These are phyloP conservation scores for Latrodectus elegans DNA, from an alignment of 2,888 invertebrate genomes.

Conservation along the genomic window DNA sequence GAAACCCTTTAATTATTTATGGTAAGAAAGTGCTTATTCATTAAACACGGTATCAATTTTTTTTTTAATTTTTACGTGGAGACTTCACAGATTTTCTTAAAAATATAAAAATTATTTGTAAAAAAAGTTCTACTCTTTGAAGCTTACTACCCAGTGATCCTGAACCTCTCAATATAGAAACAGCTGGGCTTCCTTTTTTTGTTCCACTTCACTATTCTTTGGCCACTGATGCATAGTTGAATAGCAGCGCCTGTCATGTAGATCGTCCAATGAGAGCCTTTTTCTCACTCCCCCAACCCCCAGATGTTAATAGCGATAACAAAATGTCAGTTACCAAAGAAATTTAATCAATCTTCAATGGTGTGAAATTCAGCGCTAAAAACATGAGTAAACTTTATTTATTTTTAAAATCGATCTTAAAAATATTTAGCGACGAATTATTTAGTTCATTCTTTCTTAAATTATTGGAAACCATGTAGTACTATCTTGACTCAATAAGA, in stretches of 20 bases:
- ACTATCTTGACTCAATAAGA: no score
- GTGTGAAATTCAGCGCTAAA: no score
- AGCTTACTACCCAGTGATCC: slow-evolving; percentile 40
- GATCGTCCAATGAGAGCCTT: slow-evolving; percentile 30
- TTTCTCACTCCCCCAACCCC: slow-evolving; percentile 2
- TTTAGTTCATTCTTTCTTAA: no score
- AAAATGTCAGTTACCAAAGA: slow-evolving; percentile 34
- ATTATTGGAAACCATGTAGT: no score
- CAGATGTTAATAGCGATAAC: slow-evolving; percentile 38
- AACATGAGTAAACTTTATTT: no score
- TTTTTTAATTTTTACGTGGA: neutral
- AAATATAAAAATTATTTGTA: slow-evolving; percentile 12
- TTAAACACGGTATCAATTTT: neutral
- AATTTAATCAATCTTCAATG: neutral
- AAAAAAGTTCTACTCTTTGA: slow-evolving; percentile 16
- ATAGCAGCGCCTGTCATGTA: neutral
- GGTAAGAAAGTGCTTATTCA: neutral
- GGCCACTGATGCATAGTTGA: no score
- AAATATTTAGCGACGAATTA: no score
- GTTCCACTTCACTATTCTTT: no score
- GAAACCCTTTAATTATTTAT: neutral
- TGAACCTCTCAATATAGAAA: slow-evolving; percentile 17
- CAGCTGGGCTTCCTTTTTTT: slow-evolving; percentile 18
- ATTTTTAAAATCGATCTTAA: no score
- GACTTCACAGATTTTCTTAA: slow-evolving; percentile 14